These are phyloP conservation scores for Euglossa dilemma DNA, from an alignment of 1,140 invertebrate genomes.

Conservation along the genomic window DNA sequence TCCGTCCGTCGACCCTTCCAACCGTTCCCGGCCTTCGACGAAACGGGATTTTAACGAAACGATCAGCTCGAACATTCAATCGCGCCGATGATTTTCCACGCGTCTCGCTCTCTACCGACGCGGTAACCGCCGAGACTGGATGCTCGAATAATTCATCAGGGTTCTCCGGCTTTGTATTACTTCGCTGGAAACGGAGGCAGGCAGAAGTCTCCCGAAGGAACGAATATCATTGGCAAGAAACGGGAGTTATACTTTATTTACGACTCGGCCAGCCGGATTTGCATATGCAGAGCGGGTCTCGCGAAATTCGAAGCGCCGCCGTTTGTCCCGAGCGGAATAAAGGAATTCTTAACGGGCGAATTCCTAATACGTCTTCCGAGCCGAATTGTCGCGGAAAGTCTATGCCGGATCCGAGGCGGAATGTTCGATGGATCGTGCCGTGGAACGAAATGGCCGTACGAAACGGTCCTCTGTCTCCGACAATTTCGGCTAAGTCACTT, in stretches of 20 bases:
- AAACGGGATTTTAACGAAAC: no score
- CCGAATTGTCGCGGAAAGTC: slow-evolving; percentile 19
- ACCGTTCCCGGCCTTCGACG: no score
- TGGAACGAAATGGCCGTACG: slow-evolving; percentile 8
- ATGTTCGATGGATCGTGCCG: slow-evolving; percentile 14
- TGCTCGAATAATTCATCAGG: background rate
- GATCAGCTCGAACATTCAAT: no score
- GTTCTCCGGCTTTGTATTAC: no score
- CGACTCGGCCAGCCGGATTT: no score
- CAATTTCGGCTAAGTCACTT: slow-evolving; percentile 11
- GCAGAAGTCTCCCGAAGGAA: background rate
- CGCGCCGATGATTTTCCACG: background rate
- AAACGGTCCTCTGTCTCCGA: slow-evolving; percentile 27
- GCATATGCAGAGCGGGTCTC: slow-evolving; percentile 11
- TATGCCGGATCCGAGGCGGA: slow-evolving; percentile 8
- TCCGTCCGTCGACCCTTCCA: background rate
- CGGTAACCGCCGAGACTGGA: background rate
- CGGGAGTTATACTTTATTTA: slow-evolving; percentile 29
- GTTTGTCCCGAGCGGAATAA: background rate
- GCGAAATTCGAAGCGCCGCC: slow-evolving; percentile 14
- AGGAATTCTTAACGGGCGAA: background rate
- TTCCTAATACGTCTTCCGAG: background rate
- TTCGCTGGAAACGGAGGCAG: no score
- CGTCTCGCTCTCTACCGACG: background rate
- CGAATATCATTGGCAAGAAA: background rate